Evolutionary conservation across 2,113 vertebrate genomes (phyloP).

Genomic region (Megaleporinus macrocephalus): DNA sequence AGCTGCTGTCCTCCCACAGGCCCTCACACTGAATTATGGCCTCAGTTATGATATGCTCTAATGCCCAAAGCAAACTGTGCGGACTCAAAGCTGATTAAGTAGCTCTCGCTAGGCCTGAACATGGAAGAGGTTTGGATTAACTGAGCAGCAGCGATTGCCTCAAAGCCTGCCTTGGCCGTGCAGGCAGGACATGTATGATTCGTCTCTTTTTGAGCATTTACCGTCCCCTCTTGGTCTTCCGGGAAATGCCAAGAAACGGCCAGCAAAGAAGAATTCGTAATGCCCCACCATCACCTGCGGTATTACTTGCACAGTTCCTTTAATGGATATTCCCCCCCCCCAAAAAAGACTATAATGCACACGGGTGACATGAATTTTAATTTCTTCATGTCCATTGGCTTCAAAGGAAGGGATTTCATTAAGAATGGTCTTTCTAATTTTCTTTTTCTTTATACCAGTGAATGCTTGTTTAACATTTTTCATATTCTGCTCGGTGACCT

Average conservation of each 20-base stretch:
- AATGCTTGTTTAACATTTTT: neutral
- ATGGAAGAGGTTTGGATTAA: neutral
- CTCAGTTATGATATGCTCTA: slow-evolving; percentile 29
- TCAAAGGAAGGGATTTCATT: slow-evolving; percentile 1
- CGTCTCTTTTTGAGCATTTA: neutral
- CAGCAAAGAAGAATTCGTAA: neutral
- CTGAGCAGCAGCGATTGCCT: neutral
- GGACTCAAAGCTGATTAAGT: slow-evolving; percentile 15
- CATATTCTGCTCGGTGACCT: neutral
- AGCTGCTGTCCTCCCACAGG: neutral
- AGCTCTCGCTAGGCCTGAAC: neutral
- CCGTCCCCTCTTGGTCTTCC: neutral
- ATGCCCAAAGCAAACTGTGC: slow-evolving; percentile 24
- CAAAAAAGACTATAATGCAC: neutral
- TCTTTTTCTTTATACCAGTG: neutral
- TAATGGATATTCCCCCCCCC: neutral
- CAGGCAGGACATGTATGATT: neutral
- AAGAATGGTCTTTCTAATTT: slow-evolving; percentile 8
- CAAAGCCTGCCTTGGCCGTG: neutral
- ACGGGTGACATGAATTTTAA: neutral
- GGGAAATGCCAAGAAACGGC: slow-evolving; percentile 11
- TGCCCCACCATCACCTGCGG: neutral
- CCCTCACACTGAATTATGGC: slow-evolving; percentile 11
- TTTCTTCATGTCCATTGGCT: neutral
- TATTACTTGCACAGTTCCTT: neutral